phyloP scores from a whole-genome alignment of 1,140 invertebrate genomes.

The Lordiphosa clarofinis region DNA sequence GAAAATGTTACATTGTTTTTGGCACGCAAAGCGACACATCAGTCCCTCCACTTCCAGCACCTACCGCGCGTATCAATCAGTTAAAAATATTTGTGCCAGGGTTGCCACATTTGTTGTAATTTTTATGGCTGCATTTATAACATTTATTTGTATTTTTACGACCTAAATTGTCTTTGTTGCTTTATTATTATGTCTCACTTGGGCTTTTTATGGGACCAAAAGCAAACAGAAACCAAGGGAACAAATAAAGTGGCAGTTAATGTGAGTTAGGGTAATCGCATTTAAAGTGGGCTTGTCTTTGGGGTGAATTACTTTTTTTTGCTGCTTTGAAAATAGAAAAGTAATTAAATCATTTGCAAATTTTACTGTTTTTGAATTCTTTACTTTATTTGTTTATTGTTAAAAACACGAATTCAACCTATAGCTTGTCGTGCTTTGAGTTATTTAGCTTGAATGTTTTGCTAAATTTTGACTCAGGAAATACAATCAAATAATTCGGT shows the following conservation, averaged over 20 bases:
- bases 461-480: no score
- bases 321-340: background rate
- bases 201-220: conserved; percentile 47
- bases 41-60: conserved; percentile 1
- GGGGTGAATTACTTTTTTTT: conserved; percentile 3
- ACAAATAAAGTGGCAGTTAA: conserved; percentile 14
- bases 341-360: no score
- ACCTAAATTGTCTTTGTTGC: conserved; percentile 70
- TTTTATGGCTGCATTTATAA: conserved; percentile 74
- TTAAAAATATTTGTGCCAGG: conserved; percentile 43
- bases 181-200: conserved; percentile 76
- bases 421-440: no score
- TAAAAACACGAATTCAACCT: no score
- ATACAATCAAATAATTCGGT: no score
- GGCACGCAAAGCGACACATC: conserved; percentile 54
- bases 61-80: conserved; percentile 59
- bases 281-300: conserved; percentile 28
- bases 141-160: conserved; percentile 75
- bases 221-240: background rate
- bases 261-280: conserved; percentile 38
- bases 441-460: no score
- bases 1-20: conserved; percentile 63
- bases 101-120: conserved; percentile 40
- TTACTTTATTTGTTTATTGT: no score
- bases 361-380: no score